phyloP scores from a whole-genome alignment of 2,797 vertebrate genomes.

The Nothura maculosa region DNA sequence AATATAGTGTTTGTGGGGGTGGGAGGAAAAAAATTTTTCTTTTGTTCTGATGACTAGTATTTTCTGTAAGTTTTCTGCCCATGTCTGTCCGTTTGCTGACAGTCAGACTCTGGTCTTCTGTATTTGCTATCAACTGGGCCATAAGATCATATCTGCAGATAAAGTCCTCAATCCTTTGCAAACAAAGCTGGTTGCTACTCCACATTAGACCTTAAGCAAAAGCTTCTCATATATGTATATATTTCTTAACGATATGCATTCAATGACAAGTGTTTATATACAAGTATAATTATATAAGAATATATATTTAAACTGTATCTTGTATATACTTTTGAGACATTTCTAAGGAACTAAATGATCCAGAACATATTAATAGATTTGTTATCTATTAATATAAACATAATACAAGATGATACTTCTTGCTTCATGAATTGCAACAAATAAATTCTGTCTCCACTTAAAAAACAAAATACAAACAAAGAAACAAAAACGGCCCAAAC shows the following conservation, averaged over 20 bases:
- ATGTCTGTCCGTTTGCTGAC: background rate
- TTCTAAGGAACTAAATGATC: background rate
- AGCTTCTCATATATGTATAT: background rate
- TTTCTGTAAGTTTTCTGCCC: conserved; percentile 7
- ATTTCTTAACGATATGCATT: too few relatives aligned
- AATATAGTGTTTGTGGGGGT: background rate
- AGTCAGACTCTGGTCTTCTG: background rate
- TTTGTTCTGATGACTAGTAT: background rate
- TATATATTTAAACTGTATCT: background rate
- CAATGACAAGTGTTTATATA: too few relatives aligned
- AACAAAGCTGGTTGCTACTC: background rate
- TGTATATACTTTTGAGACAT: background rate
- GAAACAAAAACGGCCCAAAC: too few relatives aligned
- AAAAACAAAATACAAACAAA: background rate
- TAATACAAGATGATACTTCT: background rate
- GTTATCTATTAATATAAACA: background rate
- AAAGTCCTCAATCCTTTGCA: background rate
- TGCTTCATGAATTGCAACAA: background rate
- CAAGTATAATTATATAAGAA: background rate
- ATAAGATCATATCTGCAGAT: background rate
- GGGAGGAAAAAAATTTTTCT: background rate
- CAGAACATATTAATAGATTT: background rate
- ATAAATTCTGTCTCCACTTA: background rate
- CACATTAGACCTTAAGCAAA: background rate
- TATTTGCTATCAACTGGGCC: background rate